phyloP scores from a whole-genome alignment of 2,888 invertebrate species.

The Blastobasis adustella region DNA sequence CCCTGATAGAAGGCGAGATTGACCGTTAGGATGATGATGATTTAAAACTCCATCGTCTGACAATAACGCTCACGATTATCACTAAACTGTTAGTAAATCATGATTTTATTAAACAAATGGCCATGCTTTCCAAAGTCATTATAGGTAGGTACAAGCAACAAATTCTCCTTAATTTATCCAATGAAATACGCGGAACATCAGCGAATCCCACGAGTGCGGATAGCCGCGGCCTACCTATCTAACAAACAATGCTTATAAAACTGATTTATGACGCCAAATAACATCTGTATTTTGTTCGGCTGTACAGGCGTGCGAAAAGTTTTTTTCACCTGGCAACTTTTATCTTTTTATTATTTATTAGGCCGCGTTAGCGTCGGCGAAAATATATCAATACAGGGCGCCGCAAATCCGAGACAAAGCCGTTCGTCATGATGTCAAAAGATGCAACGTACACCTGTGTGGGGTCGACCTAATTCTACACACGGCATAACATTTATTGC shows the following conservation, averaged over 20 bases:
- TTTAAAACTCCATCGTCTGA: too few species aligned
- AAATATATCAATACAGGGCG: constrained; percentile 26
- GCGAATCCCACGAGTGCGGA: too few species aligned
- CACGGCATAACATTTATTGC: constrained; percentile 18
- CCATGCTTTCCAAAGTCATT: too few species aligned
- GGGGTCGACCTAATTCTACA: constrained; percentile 35
- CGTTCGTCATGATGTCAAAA: constrained; percentile 47
- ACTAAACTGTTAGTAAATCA: too few species aligned
- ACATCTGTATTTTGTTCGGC: neutral
- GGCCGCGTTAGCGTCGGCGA: constrained; percentile 12
- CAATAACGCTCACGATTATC: too few species aligned
- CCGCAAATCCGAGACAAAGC: constrained; percentile 30
- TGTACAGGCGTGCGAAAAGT: neutral
- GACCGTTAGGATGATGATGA: too few species aligned
- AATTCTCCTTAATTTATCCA: too few species aligned
- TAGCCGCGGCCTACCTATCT: too few species aligned
- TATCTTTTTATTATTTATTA: constrained; percentile 26
- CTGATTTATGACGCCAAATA: constrained; percentile 1
- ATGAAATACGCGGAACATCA: too few species aligned
- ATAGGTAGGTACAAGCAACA: too few species aligned
- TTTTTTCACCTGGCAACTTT: neutral
- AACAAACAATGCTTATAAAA: neutral
- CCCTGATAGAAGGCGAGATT: too few species aligned
- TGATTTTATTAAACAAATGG: too few species aligned
- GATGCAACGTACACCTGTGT: constrained; percentile 39